Conservation (phyloP, 2,113 vertebrate genomes). For the Falcunculus frontatus region DNA sequence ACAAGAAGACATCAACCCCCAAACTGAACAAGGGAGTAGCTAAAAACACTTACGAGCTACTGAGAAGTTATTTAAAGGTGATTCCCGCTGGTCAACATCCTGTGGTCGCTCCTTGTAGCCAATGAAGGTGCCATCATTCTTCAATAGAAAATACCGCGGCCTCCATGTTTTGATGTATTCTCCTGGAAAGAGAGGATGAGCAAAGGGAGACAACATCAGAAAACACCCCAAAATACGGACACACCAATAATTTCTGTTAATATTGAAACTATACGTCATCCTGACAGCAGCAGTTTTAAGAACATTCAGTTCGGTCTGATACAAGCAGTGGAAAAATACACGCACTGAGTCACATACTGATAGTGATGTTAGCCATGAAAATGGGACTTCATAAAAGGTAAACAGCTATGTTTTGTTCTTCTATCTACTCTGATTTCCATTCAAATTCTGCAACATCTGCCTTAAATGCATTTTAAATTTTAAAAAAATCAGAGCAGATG, state of each 20-base stretch:
- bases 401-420: slow-evolving; percentile 36
- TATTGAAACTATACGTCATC: background rate
- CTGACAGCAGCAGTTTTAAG: background rate
- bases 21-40: background rate
- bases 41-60: slow-evolving; percentile 88
- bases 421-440: slow-evolving; percentile 10
- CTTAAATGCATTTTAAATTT: slow-evolving; percentile 52
- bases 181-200: slow-evolving; percentile 67
- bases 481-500: slow-evolving; percentile 82
- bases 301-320: background rate
- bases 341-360: background rate
- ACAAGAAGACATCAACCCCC: background rate
- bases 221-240: background rate
- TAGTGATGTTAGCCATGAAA: background rate
- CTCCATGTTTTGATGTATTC: slow-evolving; percentile 99
- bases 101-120: slow-evolving; percentile 96
- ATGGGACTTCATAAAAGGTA: slow-evolving; percentile 30
- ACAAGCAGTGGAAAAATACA: slow-evolving; percentile 30
- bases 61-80: slow-evolving; percentile 97
- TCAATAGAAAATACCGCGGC: slow-evolving; percentile 92
- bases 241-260: background rate
- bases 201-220: background rate
- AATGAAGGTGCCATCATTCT: slow-evolving; percentile 94
- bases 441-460: slow-evolving; percentile 76
- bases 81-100: slow-evolving; percentile 92